Evolutionary conservation across 2,888 invertebrate species (phyloP), one percentile per base, ranked within the genome.

Genomic region (Liopterus haemorrhoidalis): DNA sequence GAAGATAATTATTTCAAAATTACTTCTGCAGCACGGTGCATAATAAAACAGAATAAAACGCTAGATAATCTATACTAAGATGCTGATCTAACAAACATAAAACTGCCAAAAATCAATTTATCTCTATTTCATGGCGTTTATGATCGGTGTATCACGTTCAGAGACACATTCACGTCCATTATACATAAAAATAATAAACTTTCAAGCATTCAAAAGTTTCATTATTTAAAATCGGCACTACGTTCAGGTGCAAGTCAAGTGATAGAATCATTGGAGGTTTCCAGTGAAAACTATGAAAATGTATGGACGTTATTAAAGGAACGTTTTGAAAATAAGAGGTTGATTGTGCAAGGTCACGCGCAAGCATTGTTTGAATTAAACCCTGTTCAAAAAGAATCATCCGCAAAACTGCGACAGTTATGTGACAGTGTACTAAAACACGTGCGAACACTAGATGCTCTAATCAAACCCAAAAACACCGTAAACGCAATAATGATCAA

Each of bases 221-320:
- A 53, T 36, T 53, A 53, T 28, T 39, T 55, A 24, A 36, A 41
- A 12, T 48, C 50, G 9, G 39, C 46, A n/a, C 36, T 54, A 9
- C 22, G 39, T 2, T 48, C 43, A 4, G 14, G 40, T 2, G 53
- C 53, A 42, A 6, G 48, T 49, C 4, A 49, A 22, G 35, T 49
- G 50, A 3, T 47, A 46, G 15, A 46, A 43, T 12, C 41, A 41
- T 16, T 49, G 38, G 46, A 51, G 18, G 24, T 39, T 5, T 11
- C 44, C 46, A 12, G 33, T 1, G 18, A 33, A 6, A 12, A 43
- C 35, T 19, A 54, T 55, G 1, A 57, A 50, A 50, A 15, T 54
- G 58, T 25, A 14, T 58, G 36, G 56, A 54, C 3, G 47, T 54
- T 9, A 37, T 50, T 33, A 15, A 54, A 16, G 53, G 55, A 33